phyloP scores from a whole-genome alignment of 2,797 vertebrate genomes.

The Myotis daubentonii region DNA sequence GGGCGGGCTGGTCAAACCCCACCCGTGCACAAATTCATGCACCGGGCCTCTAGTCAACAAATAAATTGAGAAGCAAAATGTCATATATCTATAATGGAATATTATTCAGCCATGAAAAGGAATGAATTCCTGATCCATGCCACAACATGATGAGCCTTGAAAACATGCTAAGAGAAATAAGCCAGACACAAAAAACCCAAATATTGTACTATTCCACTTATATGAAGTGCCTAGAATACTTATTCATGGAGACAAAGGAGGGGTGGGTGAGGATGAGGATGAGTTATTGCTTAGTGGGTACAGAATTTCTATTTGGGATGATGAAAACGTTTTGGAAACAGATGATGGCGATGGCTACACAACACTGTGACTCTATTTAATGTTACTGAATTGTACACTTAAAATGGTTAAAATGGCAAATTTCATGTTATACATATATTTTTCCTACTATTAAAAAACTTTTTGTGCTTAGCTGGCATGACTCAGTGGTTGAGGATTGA shows the following conservation, averaged over 20 bases:
- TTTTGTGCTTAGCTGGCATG: neutral
- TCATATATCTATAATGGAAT: neutral
- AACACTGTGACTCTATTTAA: neutral
- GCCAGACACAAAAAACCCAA: neutral
- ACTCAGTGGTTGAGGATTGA: too few species aligned
- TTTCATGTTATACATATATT: neutral
- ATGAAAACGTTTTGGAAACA: slow-evolving; percentile 13
- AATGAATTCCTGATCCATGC: neutral
- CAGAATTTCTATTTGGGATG: neutral
- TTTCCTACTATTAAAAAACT: neutral
- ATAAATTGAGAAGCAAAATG: neutral
- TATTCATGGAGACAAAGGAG: neutral
- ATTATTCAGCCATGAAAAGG: neutral
- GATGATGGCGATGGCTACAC: neutral
- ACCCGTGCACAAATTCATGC: too few species aligned
- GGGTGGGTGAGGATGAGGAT: neutral
- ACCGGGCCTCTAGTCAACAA: neutral
- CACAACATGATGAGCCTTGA: neutral
- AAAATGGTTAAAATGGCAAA: slow-evolving; percentile 28
- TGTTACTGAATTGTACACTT: neutral
- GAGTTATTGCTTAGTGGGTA: neutral
- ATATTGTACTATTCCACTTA: neutral
- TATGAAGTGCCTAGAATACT: neutral
- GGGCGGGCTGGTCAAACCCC: too few species aligned
- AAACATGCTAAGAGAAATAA: slow-evolving; percentile 31